Evolutionary conservation across 2,797 vertebrate species (phyloP).

Genomic region (Thunnus albacares): DNA sequence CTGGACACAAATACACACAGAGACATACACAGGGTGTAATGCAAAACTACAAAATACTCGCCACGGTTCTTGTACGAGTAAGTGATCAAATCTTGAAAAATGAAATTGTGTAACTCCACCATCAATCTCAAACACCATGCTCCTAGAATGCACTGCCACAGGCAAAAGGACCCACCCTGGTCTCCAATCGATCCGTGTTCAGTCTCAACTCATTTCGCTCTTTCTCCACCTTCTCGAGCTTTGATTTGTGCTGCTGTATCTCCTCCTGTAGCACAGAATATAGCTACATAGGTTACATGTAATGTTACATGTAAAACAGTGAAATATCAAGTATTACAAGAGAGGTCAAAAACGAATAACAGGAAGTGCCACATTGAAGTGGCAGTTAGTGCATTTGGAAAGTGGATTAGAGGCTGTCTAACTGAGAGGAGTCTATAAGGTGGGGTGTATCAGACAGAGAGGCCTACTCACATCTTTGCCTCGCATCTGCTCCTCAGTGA

Average conservation of each 20-base stretch:
- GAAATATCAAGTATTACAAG: constrained; percentile 30
- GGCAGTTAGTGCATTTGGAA: constrained; percentile 12
- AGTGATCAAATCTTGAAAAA: constrained; percentile 43
- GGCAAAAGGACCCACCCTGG: constrained; percentile 86
- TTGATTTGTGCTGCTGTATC: constrained; percentile 93
- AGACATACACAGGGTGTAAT: constrained; percentile 26
- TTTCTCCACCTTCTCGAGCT: constrained; percentile 95
- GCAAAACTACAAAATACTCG: constrained; percentile 28
- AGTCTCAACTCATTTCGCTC: constrained; percentile 95
- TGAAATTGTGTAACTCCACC: constrained; percentile 29
- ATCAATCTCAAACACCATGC: constrained; percentile 26
- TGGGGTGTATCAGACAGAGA: constrained; percentile 8
- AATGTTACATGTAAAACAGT: constrained; percentile 22
- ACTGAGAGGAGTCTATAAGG: constrained; percentile 22
- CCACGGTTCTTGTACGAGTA: constrained; percentile 16
- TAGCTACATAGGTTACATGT: constrained; percentile 4
- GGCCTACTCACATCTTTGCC: constrained; percentile 90
- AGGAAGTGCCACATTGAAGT: not conserved
- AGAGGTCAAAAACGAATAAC: constrained; percentile 23
- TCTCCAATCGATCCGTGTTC: constrained; percentile 94
- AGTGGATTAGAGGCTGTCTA: constrained; percentile 12
- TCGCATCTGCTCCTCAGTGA: constrained; percentile 96
- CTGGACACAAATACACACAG: constrained; percentile 78
- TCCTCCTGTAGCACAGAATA: constrained; percentile 89
- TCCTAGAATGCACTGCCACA: constrained; percentile 64